These are phyloP conservation scores for Dipodomys spectabilis DNA, from an alignment of 2,113 vertebrate genomes.

Conservation along the genomic window DNA sequence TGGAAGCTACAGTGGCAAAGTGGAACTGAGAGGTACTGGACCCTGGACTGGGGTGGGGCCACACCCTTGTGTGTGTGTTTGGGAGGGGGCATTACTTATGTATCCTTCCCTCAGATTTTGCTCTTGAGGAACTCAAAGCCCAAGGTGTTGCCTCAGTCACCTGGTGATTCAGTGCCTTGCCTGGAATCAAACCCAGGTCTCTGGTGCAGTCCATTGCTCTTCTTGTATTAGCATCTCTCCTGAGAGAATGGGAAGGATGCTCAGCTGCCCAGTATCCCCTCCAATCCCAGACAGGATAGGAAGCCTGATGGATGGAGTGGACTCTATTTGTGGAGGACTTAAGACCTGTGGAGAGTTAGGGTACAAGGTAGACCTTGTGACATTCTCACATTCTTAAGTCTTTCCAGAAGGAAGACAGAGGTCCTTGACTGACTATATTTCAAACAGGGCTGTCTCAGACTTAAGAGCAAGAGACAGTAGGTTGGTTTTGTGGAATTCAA, in stretches of 20 bases:
- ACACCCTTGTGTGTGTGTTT: too few relatives aligned
- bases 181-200: background rate
- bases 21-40: constrained; percentile 89
- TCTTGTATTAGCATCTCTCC: background rate
- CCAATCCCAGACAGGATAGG: background rate
- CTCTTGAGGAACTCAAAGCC: background rate
- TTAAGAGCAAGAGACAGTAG: background rate
- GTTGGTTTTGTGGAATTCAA: background rate
- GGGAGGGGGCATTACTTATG: too few relatives aligned
- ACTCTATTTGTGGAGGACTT: background rate
- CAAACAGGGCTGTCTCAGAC: background rate
- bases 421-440: constrained; percentile 31
- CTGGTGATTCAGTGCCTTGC: background rate
- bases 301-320: background rate
- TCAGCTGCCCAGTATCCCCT: too few relatives aligned
- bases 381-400: background rate
- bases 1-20: constrained; percentile 90
- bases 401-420: constrained; percentile 35
- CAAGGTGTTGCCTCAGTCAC: background rate
- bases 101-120: background rate
- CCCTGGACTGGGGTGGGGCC: background rate
- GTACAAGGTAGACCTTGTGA: background rate
- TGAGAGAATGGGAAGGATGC: background rate
- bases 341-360: background rate
- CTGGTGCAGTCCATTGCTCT: too few relatives aligned